These are phyloP conservation scores for Eurystomus gularis DNA, from an alignment of 2,113 vertebrate species.

Conservation along the genomic window DNA sequence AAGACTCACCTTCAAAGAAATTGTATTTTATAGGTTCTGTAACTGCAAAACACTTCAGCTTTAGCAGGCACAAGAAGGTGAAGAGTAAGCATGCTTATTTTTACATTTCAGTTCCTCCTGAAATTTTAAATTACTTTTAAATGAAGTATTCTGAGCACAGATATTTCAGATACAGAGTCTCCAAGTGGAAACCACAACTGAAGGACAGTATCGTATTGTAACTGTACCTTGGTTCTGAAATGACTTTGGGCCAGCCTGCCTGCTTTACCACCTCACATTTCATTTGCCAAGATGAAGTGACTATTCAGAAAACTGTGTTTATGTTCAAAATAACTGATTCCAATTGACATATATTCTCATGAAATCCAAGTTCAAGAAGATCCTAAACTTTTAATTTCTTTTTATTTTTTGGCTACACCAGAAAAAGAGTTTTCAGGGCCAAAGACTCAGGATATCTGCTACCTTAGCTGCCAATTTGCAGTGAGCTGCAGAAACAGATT, in stretches of 20 bases:
- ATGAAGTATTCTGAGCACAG: neutral
- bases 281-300: neutral
- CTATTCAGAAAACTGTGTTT: neutral
- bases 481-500: neutral
- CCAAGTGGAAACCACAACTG: neutral
- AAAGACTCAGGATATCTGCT: neutral
- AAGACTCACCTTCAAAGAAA: neutral
- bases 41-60: neutral
- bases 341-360: neutral
- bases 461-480: neutral
- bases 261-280: neutral
- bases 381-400: neutral
- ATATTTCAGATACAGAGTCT: neutral
- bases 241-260: neutral
- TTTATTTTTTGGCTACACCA: neutral
- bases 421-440: neutral
- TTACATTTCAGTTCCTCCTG: neutral
- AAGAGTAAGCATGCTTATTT: neutral
- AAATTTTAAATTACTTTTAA: neutral
- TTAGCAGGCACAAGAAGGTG: neutral
- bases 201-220: neutral
- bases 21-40: neutral
- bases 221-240: neutral
- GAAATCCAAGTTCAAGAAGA: neutral
- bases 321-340: neutral